Conservation (phyloP, 2,113 vertebrate genomes). For the Ovis canadensis region DNA sequence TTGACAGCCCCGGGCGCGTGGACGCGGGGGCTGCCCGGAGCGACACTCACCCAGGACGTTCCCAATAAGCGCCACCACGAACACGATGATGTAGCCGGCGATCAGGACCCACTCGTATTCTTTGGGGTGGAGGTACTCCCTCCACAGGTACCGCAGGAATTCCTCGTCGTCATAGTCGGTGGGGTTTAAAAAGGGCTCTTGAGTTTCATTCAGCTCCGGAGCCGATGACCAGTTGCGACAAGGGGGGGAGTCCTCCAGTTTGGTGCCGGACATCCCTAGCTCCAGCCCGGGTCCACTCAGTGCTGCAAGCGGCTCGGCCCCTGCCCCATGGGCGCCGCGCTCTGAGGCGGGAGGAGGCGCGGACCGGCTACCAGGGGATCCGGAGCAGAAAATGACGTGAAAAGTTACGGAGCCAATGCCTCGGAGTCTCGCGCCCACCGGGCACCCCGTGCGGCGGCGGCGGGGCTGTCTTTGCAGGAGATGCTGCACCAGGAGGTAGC, state of each 20-base stretch:
- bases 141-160: conserved; percentile 95
- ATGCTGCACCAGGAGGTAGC: not conserved
- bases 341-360: conserved; percentile 36
- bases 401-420: conserved; percentile 78
- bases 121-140: conserved; percentile 94
- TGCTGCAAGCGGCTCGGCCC: conserved; percentile 62
- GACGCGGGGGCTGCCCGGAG: not conserved
- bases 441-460: conserved; percentile 56
- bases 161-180: conserved; percentile 92
- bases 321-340: conserved; percentile 75
- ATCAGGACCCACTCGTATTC: conserved; percentile 98
- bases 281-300: conserved; percentile 55
- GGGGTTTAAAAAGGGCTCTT: conserved; percentile 74
- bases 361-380: conserved; percentile 45
- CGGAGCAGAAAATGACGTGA: conserved; percentile 74
- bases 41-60: conserved; percentile 92
- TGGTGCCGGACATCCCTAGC: conserved; percentile 85
- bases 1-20: not conserved
- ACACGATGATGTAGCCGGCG: conserved; percentile 93
- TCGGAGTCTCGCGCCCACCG: conserved; percentile 58
- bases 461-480: not conserved
- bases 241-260: conserved; percentile 73
- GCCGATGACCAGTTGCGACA: conserved; percentile 84
- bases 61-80: conserved; percentile 92
- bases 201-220: conserved; percentile 81